Percentiles rank a stretch among this genome's conserved stretches.
Conservation (phyloP, 2,888 invertebrate genomes). For the Ctena decussata region DNA sequence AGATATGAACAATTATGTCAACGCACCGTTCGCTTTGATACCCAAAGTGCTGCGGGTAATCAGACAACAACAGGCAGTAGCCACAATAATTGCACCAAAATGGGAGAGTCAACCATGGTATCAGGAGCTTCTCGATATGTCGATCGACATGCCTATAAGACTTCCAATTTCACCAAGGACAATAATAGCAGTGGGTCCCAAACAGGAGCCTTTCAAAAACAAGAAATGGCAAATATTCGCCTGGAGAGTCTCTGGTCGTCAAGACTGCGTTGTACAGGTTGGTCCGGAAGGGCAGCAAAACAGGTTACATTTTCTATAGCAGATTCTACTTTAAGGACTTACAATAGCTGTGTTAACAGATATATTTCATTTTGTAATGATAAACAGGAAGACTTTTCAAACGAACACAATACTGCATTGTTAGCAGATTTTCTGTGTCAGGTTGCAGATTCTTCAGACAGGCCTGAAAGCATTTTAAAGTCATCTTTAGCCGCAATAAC, state of each 20-base stretch:
- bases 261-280: slow-evolving; percentile 6
- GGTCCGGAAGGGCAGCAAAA: background rate
- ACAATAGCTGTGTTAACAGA: slow-evolving; percentile 7
- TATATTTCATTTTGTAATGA: background rate
- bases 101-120: slow-evolving; percentile 1
- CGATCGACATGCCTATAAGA: background rate
- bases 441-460: too few species aligned
- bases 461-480: too few species aligned
- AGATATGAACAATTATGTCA: slow-evolving; percentile 23
- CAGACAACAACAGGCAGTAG: background rate
- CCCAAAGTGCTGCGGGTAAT: background rate
- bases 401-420: background rate
- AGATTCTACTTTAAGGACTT: slow-evolving; percentile 5
- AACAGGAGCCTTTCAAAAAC: slow-evolving; percentile 12
- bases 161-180: slow-evolving; percentile 10
- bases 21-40: slow-evolving; percentile 10
- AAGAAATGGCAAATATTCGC: slow-evolving; percentile 1
- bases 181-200: background rate
- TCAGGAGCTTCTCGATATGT: background rate
- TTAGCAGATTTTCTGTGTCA: slow-evolving; percentile 15
- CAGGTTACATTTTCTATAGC: background rate
- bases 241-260: slow-evolving; percentile 13
- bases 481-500: too few species aligned
- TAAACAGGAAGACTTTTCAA: background rate
- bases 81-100: slow-evolving; percentile 3